Conservation (phyloP, 2,113 vertebrate species). For the Neofelis nebulosa region DNA sequence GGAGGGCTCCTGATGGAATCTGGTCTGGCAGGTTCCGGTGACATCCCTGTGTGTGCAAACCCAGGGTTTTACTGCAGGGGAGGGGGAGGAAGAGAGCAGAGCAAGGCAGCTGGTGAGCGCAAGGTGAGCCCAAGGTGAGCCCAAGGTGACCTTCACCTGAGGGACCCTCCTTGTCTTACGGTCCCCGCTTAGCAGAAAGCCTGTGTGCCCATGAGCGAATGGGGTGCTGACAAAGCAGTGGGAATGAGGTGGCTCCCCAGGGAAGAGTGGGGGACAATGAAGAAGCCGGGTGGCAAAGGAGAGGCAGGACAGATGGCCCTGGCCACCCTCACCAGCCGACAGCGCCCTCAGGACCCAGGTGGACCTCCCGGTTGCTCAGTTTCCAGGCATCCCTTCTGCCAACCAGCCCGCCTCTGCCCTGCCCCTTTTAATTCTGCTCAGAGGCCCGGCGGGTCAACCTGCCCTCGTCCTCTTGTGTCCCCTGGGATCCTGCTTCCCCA, state of each 20-base stretch:
- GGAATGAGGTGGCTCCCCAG: not conserved
- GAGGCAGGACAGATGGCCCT: not conserved
- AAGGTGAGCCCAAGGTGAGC: not conserved
- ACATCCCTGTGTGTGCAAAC: not conserved
- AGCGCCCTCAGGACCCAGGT: not conserved
- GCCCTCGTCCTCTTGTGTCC: not conserved
- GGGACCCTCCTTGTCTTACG: not conserved
- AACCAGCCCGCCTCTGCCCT: too few species aligned
- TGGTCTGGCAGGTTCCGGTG: not conserved
- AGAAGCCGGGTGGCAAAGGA: not conserved
- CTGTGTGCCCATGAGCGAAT: not conserved
- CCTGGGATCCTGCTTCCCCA: not conserved
- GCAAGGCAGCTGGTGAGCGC: not conserved
- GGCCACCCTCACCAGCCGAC: not conserved
- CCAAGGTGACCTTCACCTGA: not conserved
- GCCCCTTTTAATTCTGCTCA: not conserved
- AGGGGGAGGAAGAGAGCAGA: not conserved
- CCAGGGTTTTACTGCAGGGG: not conserved
- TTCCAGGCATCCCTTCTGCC: not conserved
- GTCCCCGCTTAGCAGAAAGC: not conserved
- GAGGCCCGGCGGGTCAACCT: not conserved
- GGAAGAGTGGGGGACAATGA: not conserved
- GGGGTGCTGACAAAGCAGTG: rapidly evolving
- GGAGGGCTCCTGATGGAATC: not conserved
- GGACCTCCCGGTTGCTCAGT: not conserved